These are phyloP conservation scores for Phaetusa simplex DNA, from an alignment of 2,113 vertebrate genomes.

Conservation along the genomic window DNA sequence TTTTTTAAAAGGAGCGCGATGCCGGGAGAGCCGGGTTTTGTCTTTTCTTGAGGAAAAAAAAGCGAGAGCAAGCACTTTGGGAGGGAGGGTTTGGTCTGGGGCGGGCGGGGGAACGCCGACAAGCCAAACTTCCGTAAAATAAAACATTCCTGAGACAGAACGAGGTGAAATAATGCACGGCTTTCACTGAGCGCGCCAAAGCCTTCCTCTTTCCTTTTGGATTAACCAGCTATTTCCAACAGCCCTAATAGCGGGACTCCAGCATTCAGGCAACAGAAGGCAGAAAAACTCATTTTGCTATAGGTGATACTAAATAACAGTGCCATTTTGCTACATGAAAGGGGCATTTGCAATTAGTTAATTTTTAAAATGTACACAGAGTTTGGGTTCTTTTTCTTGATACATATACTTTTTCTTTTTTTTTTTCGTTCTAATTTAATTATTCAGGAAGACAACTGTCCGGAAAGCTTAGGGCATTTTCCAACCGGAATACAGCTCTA, in stretches of 20 bases:
- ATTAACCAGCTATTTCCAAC: fast-evolving
- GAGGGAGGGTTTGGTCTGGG: neutral
- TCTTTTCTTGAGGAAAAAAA: neutral
- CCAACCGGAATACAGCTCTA: slow-evolving; percentile 58
- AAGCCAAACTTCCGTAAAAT: neutral
- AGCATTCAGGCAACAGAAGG: neutral
- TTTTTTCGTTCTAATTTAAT: neutral
- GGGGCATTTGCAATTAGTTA: neutral
- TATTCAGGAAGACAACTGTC: slow-evolving; percentile 26
- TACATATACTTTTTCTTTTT: neutral
- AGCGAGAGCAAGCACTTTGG: neutral
- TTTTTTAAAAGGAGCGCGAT: neutral
- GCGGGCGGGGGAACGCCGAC: too few relatives aligned
- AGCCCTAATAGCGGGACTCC: too few relatives aligned
- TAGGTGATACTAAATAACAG: neutral
- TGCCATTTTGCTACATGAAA: neutral
- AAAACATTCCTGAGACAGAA: neutral
- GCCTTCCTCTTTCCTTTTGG: neutral
- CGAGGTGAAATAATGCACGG: neutral
- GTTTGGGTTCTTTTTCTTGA: neutral
- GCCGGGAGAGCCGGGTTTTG: neutral
- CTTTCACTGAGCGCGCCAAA: neutral
- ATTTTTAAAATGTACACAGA: neutral
- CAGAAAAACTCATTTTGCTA: neutral
- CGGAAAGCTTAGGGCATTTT: slow-evolving; percentile 55